phyloP scores from a whole-genome alignment of 2,888 invertebrate species.

The Cephalotes varians region DNA sequence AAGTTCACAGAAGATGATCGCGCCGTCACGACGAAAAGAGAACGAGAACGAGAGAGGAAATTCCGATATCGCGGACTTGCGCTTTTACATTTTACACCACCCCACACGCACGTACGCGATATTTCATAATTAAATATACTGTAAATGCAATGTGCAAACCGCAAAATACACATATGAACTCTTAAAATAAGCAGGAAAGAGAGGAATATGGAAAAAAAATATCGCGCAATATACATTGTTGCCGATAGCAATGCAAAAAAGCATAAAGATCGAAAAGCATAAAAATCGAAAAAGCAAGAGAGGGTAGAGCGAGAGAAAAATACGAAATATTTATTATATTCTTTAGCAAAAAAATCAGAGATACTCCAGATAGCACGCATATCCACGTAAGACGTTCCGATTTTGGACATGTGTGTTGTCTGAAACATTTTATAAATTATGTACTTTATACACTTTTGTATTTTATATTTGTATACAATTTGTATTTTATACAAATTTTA shows the following conservation, averaged over 20 bases:
- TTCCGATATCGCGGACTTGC: constrained; percentile 7
- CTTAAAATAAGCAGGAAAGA: not conserved
- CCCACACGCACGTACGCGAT: not conserved
- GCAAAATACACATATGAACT: not conserved
- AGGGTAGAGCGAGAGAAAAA: not conserved
- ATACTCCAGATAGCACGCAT: not conserved
- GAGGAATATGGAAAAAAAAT: not conserved
- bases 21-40: not conserved
- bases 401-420: too few species aligned
- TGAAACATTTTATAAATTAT: not conserved
- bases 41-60: constrained; percentile 26
- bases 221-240: not conserved
- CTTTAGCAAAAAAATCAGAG: not conserved
- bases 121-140: constrained; percentile 15
- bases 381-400: too few species aligned
- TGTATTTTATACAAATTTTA: too few species aligned
- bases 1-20: constrained; percentile 47
- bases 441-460: too few species aligned
- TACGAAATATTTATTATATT: not conserved
- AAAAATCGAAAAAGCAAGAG: not conserved
- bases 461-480: too few species aligned
- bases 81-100: constrained; percentile 5
- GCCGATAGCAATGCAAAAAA: not conserved
- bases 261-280: not conserved
- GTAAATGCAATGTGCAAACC: not conserved